Conservation (phyloP, 2,113 vertebrate genomes). For the Emydura subglobosa region DNA sequence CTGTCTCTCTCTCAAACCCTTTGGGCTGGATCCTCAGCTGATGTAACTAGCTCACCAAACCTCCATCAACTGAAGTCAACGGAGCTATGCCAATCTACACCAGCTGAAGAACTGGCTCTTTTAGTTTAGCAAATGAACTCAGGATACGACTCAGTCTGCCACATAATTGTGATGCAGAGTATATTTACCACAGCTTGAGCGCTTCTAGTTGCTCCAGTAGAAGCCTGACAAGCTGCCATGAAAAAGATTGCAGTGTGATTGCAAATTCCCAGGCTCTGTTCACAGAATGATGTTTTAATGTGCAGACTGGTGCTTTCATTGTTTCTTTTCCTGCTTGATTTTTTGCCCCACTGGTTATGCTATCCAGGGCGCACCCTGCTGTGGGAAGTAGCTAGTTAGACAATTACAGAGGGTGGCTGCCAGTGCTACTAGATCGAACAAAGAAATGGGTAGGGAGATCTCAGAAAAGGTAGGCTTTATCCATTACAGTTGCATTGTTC, state of each 20-base stretch:
- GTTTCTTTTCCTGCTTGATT: not conserved
- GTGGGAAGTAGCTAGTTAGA: accelerated
- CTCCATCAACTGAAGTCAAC: accelerated
- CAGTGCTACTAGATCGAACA: not conserved
- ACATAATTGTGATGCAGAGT: not conserved
- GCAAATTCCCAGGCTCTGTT: not conserved
- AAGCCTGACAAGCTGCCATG: slow-evolving; percentile 41
- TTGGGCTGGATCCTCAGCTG: not conserved
- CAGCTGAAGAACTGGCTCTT: slow-evolving; percentile 35
- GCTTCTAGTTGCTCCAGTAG: not conserved
- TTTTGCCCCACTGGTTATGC: not conserved
- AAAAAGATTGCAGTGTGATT: slow-evolving; percentile 1
- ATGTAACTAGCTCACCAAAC: not conserved
- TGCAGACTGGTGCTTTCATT: not conserved
- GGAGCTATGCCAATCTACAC: not conserved
- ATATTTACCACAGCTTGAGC: slow-evolving; percentile 16
- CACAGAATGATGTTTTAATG: not conserved
- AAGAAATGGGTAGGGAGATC: accelerated
- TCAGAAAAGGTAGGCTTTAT: not conserved
- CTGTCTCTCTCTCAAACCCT: not conserved
- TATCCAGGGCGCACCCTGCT: accelerated
- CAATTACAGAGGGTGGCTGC: not conserved
- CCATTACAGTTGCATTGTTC: not conserved
- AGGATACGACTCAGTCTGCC: slow-evolving; percentile 11
- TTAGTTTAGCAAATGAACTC: slow-evolving; percentile 56